phyloP scores from a whole-genome alignment of 2,888 invertebrate genomes.

The Diaperis boleti region DNA sequence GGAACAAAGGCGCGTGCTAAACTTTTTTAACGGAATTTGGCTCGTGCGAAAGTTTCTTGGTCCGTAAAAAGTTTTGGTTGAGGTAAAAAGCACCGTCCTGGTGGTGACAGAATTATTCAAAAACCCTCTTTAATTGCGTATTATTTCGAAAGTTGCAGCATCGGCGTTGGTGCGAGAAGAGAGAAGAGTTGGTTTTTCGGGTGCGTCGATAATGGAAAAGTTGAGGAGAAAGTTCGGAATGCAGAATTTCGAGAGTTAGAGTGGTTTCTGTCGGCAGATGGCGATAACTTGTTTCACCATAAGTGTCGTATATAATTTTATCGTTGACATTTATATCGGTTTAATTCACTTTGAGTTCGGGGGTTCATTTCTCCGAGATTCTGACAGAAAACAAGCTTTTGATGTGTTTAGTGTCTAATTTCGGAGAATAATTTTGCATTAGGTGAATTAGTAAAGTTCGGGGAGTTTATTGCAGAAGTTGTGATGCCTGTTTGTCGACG shows the following conservation, averaged over 20 bases:
- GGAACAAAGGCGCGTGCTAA: too few relatives aligned
- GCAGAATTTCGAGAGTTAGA: conserved; percentile 8
- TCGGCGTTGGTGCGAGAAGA: background rate
- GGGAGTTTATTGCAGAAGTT: conserved; percentile 1
- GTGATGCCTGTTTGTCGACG: background rate
- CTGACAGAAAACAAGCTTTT: background rate
- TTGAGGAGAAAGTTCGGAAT: conserved; percentile 10
- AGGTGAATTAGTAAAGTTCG: conserved; percentile 2
- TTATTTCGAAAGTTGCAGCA: background rate
- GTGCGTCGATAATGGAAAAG: conserved; percentile 27
- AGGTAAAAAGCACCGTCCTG: background rate
- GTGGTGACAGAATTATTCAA: background rate
- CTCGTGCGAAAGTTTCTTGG: background rate
- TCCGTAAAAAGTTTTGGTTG: background rate
- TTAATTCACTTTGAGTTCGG: conserved; percentile 2
- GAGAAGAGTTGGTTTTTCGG: background rate
- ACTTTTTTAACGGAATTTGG: too few relatives aligned
- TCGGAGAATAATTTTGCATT: conserved; percentile 1
- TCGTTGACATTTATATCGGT: conserved; percentile 22
- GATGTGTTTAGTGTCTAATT: background rate
- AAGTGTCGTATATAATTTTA: conserved; percentile 21
- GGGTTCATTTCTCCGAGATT: background rate
- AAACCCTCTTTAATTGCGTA: conserved; percentile 17
- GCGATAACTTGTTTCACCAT: conserved; percentile 16
- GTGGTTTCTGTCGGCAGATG: conserved; percentile 10